phyloP scores from a whole-genome alignment of 2,797 vertebrate genomes.

The Sebastes dallii region DNA sequence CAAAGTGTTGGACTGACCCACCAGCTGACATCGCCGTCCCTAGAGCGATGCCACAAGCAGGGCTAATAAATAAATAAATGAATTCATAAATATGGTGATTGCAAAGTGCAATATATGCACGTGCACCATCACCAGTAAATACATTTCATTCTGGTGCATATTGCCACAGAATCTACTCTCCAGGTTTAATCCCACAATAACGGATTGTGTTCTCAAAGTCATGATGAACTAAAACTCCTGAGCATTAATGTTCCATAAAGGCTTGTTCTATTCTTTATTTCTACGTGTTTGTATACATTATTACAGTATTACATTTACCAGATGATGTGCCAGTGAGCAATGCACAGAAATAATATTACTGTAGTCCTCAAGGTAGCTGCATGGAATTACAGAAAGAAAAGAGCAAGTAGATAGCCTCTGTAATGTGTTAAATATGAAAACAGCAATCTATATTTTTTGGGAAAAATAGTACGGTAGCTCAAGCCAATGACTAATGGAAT shows the following conservation, averaged over 20 bases:
- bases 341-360: not conserved
- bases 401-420: not conserved
- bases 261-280: not conserved
- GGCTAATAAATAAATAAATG: not conserved
- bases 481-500: not conserved
- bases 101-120: not conserved
- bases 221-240: not conserved
- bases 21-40: not conserved
- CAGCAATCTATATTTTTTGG: not conserved
- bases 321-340: not conserved
- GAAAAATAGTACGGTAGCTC: not conserved
- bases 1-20: not conserved
- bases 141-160: not conserved
- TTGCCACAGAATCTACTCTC: not conserved
- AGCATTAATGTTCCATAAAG: not conserved
- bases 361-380: not conserved
- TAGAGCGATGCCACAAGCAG: not conserved
- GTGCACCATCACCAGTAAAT: not conserved
- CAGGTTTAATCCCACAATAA: not conserved
- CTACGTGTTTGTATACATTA: not conserved
- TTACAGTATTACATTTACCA: not conserved
- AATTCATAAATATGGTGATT: not conserved
- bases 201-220: not conserved
- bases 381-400: not conserved
- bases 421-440: not conserved